phyloP scores from a whole-genome alignment of 1,140 invertebrate species.

The Caenorhabditis elegans region DNA sequence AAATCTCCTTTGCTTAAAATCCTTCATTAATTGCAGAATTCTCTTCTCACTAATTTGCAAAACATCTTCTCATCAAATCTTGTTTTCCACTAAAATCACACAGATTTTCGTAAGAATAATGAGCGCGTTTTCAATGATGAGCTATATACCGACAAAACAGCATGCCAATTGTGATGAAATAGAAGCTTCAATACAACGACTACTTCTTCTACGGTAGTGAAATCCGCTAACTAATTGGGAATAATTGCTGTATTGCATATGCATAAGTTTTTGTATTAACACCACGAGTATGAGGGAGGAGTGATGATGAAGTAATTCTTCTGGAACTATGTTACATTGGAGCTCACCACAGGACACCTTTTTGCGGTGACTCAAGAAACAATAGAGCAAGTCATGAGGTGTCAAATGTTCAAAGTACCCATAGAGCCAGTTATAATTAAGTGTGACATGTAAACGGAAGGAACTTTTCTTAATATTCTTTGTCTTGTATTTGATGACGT shows the following conservation, averaged over 20 bases:
- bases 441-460: slow-evolving; percentile 8
- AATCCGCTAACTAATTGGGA: slow-evolving; percentile 19
- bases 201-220: background rate
- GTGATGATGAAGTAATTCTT: background rate
- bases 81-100: background rate
- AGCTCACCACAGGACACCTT: background rate
- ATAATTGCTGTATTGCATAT: slow-evolving; percentile 16
- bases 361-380: background rate
- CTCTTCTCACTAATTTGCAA: background rate
- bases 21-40: background rate
- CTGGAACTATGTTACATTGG: background rate
- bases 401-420: slow-evolving; percentile 22
- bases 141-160: background rate
- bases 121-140: slow-evolving; percentile 13
- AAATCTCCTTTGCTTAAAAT: no score
- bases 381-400: slow-evolving; percentile 8
- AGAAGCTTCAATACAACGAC: background rate
- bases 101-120: slow-evolving; percentile 15
- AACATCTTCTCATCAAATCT: slow-evolving; percentile 15
- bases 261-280: background rate
- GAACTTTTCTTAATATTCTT: background rate
- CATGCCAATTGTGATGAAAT: background rate
- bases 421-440: background rate
- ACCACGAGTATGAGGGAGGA: background rate
- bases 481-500: background rate